A percentile compares a stretch with the other conserved stretches of the same genome.
Conservation (phyloP, 64 coral and sea anemone species). For the Porites australiensis region DNA sequence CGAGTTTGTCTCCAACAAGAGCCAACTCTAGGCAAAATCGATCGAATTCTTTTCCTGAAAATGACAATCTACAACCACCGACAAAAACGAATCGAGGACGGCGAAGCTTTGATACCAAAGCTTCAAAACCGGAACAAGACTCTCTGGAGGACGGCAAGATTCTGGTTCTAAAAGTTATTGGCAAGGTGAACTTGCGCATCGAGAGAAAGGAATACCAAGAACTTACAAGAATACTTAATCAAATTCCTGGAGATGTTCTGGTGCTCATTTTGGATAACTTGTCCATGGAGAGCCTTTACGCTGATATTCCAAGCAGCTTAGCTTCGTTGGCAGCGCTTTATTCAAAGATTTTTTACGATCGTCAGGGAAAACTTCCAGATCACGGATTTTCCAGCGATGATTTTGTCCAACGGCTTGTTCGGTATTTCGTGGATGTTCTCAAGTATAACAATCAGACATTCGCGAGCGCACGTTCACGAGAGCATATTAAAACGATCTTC, state of each 20-base stretch:
- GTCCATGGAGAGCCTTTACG: conserved; percentile 74
- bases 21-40: neutral
- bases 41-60: conserved; percentile 22
- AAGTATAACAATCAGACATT: conserved; percentile 92
- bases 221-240: conserved; percentile 77
- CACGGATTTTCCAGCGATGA: conserved; percentile 64
- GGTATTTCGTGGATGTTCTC: conserved; percentile 83
- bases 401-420: conserved; percentile 78
- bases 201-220: conserved; percentile 89
- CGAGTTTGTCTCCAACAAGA: neutral
- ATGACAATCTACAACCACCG: neutral
- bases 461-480: conserved; percentile 82
- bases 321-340: conserved; percentile 70
- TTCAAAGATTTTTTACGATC: conserved; percentile 76
- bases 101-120: conserved; percentile 23
- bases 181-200: conserved; percentile 90
- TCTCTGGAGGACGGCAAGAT: conserved; percentile 75
- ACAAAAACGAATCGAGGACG: conserved; percentile 1
- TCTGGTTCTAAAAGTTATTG: conserved; percentile 90
- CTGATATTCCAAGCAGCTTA: conserved; percentile 89
- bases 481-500: conserved; percentile 82
- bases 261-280: conserved; percentile 81
- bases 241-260: conserved; percentile 91
- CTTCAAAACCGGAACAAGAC: conserved; percentile 38
- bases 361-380: conserved; percentile 58